Percentiles rank a stretch among this genome's conserved stretches.
Conservation (phyloP, 2,113 vertebrate species). For the Pterocles orientalis region DNA sequence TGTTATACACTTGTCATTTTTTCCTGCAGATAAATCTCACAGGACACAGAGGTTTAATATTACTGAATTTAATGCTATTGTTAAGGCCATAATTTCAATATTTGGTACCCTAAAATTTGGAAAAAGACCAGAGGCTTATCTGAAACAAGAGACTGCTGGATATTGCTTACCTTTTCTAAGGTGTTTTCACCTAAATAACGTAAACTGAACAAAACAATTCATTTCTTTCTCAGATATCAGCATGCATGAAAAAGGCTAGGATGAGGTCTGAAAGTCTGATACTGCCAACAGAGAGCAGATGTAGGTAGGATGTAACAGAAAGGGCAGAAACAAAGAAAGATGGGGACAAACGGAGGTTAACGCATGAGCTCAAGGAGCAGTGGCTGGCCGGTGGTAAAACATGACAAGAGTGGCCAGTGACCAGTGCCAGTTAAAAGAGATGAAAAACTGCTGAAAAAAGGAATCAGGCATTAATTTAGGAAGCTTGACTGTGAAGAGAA, state of each 20-base stretch:
- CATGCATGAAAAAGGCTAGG: background rate
- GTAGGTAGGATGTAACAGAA: background rate
- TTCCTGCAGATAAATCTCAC: background rate
- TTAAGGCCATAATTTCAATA: background rate
- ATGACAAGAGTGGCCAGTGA: background rate
- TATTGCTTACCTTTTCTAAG: background rate
- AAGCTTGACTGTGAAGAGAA: background rate
- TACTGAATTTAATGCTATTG: background rate
- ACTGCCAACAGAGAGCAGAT: background rate
- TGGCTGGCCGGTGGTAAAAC: fast-evolving
- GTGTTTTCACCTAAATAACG: background rate
- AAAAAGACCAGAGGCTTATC: background rate
- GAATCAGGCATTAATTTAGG: background rate
- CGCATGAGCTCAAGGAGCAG: background rate
- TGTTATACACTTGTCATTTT: background rate
- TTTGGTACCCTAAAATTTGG: background rate
- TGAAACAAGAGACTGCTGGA: background rate
- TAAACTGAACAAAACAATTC: background rate
- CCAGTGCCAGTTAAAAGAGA: background rate
- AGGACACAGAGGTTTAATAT: background rate
- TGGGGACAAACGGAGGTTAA: background rate
- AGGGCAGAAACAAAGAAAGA: background rate
- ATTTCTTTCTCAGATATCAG: background rate
- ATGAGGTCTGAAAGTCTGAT: background rate
- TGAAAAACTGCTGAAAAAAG: background rate